These are phyloP conservation scores for Drosophila aff. DNA, from an alignment of 1,140 invertebrate species.

Conservation along the genomic window DNA sequence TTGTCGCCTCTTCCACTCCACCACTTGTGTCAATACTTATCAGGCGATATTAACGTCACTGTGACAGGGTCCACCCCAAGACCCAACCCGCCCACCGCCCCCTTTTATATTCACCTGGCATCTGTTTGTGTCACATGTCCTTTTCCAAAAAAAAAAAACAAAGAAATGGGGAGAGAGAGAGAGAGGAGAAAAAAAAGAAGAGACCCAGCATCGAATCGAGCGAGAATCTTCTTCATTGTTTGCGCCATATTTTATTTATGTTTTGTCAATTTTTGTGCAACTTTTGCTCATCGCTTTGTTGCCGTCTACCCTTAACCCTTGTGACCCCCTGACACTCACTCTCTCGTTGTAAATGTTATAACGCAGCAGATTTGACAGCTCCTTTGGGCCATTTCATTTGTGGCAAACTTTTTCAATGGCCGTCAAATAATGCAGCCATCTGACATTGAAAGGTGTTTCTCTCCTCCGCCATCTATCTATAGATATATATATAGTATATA, in stretches of 20 bases:
- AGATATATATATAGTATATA: background rate
- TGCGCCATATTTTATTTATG: constrained; percentile 79
- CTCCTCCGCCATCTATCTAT: background rate
- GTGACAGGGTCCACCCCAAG: constrained; percentile 30
- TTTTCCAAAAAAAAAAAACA: constrained; percentile 11
- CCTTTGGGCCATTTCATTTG: constrained; percentile 55
- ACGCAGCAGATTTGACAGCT: constrained; percentile 54
- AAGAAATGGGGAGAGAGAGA: too few species aligned
- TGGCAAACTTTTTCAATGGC: constrained; percentile 53
- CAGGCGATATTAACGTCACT: constrained; percentile 73
- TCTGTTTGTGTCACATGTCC: constrained; percentile 64
- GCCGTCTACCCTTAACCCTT: constrained; percentile 28
- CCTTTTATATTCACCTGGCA: constrained; percentile 51
- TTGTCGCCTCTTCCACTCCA: constrained; percentile 27
- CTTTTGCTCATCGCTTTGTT: constrained; percentile 59
- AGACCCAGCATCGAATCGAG: constrained; percentile 8
- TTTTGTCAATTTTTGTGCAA: constrained; percentile 79
- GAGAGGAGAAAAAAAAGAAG: background rate
- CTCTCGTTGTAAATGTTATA: constrained; percentile 42
- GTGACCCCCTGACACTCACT: background rate
- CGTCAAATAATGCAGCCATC: constrained; percentile 50
- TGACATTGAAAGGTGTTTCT: constrained; percentile 33
- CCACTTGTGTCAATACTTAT: constrained; percentile 76
- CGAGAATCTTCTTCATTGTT: constrained; percentile 50
- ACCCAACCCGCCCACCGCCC: background rate